These are phyloP conservation scores for Thymelicus lineola DNA, from an alignment of 2,888 invertebrate species.

Conservation along the genomic window DNA sequence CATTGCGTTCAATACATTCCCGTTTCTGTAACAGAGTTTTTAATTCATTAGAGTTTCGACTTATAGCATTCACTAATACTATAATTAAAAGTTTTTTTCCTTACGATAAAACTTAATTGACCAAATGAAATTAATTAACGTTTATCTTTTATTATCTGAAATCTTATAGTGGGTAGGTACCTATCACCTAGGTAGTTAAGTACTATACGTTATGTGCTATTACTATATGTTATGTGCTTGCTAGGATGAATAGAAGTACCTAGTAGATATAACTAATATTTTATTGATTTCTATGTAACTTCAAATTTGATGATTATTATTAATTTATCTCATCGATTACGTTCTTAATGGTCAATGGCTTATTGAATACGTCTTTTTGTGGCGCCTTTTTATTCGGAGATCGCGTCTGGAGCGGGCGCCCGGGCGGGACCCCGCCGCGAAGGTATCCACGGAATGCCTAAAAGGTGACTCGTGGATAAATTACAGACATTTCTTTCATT, in stretches of 20 bases:
- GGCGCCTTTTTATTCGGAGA: constrained; percentile 82
- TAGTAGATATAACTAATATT: background rate
- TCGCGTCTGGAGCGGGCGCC: constrained; percentile 78
- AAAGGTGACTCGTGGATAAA: constrained; percentile 85
- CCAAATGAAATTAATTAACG: too few relatives aligned
- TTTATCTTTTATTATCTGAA: too few relatives aligned
- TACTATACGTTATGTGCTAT: too few relatives aligned
- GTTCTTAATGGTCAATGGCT: constrained; percentile 80
- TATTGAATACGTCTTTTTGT: constrained; percentile 84
- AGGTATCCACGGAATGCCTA: constrained; percentile 82
- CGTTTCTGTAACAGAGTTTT: background rate
- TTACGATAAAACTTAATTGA: too few relatives aligned
- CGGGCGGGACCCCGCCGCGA: constrained; percentile 77
- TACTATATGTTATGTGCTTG: too few relatives aligned
- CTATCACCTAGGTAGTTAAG: too few relatives aligned
- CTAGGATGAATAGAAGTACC: background rate
- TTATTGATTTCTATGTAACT: constrained; percentile 49
- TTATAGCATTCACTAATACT: background rate
- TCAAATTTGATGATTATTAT: constrained; percentile 77
- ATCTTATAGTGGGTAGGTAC: too few relatives aligned
- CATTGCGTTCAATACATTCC: constrained; percentile 30
- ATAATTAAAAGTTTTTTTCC: too few relatives aligned
- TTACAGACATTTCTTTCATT: constrained; percentile 84
- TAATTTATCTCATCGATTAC: constrained; percentile 84
- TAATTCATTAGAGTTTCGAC: background rate